phyloP scores from a whole-genome alignment of 2,797 vertebrate species.

The Ara ararauna region DNA sequence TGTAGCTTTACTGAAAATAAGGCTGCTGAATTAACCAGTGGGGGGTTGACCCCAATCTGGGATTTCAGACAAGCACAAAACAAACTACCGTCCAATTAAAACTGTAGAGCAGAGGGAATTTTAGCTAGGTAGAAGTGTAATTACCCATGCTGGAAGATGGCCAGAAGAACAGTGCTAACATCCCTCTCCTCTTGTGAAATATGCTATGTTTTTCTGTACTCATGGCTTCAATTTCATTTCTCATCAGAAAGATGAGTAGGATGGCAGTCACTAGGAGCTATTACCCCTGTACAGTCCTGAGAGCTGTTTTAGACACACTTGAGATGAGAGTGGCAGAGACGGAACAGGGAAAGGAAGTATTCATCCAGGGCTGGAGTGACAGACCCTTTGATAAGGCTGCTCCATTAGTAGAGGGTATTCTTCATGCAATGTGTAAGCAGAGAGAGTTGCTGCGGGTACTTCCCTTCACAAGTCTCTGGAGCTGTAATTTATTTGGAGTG shows the following conservation, averaged over 20 bases:
- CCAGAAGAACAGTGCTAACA: slow-evolving; percentile 16
- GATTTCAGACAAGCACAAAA: not conserved
- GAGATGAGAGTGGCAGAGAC: not conserved
- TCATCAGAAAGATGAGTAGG: slow-evolving; percentile 49
- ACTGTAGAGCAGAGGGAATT: slow-evolving; percentile 2
- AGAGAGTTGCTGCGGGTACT: slow-evolving; percentile 35
- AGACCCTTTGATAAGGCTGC: slow-evolving; percentile 30
- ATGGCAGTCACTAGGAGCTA: not conserved
- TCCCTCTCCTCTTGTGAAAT: not conserved
- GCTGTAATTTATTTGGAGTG: slow-evolving; percentile 48
- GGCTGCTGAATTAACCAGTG: not conserved
- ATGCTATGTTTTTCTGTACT: slow-evolving; percentile 6
- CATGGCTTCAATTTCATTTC: slow-evolving; percentile 39
- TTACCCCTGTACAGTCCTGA: not conserved
- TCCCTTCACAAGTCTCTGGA: not conserved
- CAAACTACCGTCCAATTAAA: slow-evolving; percentile 16
- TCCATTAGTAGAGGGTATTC: slow-evolving; percentile 17
- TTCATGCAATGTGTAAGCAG: slow-evolving; percentile 35
- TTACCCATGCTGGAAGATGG: slow-evolving; percentile 20
- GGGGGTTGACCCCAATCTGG: not conserved
- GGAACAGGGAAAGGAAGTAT: not conserved
- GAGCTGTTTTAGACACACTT: slow-evolving; percentile 22
- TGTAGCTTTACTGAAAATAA: not conserved
- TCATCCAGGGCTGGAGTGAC: slow-evolving; percentile 43
- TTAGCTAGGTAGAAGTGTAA: slow-evolving; percentile 15